phyloP scores from a whole-genome alignment of 2,113 vertebrate species.

The Pluvialis apricaria region DNA sequence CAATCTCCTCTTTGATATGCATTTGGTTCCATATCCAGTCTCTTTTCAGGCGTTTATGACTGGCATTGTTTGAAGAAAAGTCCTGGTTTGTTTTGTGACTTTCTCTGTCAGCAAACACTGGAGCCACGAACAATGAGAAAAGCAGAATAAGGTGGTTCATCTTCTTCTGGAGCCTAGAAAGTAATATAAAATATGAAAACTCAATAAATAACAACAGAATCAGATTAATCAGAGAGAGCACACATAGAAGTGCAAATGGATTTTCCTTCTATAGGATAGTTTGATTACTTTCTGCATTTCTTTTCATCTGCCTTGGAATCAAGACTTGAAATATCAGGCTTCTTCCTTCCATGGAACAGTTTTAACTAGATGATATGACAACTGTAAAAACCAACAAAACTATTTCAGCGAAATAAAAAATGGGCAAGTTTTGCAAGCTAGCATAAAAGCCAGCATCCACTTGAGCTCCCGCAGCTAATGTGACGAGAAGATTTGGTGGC shows the following conservation, averaged over 20 bases:
- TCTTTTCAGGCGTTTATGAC: slow-evolving; percentile 77
- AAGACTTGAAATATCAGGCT: not conserved
- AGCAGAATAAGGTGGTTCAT: slow-evolving; percentile 48
- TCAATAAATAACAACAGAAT: not conserved
- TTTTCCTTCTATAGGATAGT: not conserved
- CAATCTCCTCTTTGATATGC: slow-evolving; percentile 81
- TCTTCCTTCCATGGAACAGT: not conserved
- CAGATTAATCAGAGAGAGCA: not conserved
- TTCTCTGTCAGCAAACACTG: not conserved
- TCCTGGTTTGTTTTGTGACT: not conserved
- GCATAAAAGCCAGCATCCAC: not conserved
- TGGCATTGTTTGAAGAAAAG: not conserved
- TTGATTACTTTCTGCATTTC: not conserved
- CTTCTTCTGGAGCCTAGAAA: slow-evolving; percentile 22
- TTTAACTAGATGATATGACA: not conserved
- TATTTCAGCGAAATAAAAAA: not conserved
- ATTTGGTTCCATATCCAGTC: slow-evolving; percentile 90
- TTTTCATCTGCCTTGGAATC: not conserved
- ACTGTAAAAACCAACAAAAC: not conserved
- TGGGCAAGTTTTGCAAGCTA: not conserved
- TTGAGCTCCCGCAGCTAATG: not conserved
- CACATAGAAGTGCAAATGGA: not conserved
- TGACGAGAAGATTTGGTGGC: not conserved
- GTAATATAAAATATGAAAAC: not conserved
- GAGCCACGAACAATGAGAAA: not conserved